Evolutionary conservation across 1,140 invertebrate genomes (phyloP).

Genomic region (Tachypleus tridentatus): DNA sequence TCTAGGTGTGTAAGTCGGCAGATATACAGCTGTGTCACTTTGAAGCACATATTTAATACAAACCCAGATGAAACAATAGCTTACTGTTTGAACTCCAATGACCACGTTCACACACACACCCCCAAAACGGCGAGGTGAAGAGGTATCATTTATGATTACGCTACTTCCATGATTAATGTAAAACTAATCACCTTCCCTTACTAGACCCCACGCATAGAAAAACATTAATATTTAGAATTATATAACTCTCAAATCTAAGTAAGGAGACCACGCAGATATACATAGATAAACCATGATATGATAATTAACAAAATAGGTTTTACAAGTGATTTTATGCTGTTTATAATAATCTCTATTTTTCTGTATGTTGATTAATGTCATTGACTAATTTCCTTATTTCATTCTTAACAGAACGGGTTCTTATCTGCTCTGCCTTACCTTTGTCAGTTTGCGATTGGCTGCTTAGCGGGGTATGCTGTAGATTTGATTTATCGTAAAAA

Average conservation of each 20-base stretch:
- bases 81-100: not conserved
- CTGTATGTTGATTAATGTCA: slow-evolving; percentile 22
- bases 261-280: no score
- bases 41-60: slow-evolving; percentile 6
- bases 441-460: slow-evolving; percentile 39
- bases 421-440: slow-evolving; percentile 45
- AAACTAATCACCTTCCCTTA: no score
- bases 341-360: not conserved
- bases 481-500: slow-evolving; percentile 32
- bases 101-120: not conserved
- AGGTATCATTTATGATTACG: no score
- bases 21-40: no score
- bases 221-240: no score
- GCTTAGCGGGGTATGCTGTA: slow-evolving; percentile 36
- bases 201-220: no score
- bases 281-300: no score
- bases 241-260: no score
- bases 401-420: slow-evolving; percentile 40
- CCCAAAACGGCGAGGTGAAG: no score
- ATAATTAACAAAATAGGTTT: not conserved
- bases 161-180: not conserved
- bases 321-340: not conserved
- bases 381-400: not conserved
- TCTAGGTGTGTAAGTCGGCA: no score
- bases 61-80: not conserved